A percentile compares a stretch with the other conserved stretches of the same genome.
Conservation (phyloP, 2,797 vertebrate species). For the Semotilus atromaculatus region DNA sequence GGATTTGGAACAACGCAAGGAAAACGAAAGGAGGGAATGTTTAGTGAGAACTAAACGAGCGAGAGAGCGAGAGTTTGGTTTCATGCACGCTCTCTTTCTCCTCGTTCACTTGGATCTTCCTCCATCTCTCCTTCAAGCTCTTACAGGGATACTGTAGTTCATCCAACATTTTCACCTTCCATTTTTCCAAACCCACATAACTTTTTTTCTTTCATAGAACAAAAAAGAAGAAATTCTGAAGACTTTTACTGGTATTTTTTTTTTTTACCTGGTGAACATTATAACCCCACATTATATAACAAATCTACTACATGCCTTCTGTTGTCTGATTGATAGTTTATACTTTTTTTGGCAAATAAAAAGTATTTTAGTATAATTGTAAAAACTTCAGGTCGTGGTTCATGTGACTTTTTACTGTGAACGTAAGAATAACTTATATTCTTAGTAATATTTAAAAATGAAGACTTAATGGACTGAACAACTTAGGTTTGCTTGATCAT, state of each 20-base stretch:
- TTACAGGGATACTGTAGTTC: no score
- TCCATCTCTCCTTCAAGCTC: neutral
- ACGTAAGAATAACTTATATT: neutral
- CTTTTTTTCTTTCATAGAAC: neutral
- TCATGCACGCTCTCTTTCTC: conserved; percentile 1
- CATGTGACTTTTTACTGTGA: neutral
- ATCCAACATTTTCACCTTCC: neutral
- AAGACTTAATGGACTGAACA: neutral
- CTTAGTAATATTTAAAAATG: neutral
- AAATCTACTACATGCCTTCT: neutral
- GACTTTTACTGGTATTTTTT: neutral
- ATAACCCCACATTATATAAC: neutral
- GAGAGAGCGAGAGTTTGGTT: neutral
- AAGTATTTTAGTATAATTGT: neutral
- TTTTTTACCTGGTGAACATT: neutral
- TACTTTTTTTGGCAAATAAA: neutral
- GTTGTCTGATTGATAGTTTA: neutral
- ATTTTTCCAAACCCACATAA: neutral
- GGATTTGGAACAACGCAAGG: conserved; percentile 65
- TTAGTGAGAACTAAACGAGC: neutral
- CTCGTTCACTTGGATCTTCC: neutral
- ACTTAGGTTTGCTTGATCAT: neutral
- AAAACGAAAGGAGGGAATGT: conserved; percentile 41
- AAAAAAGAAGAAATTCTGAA: neutral
- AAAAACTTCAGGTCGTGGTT: neutral